Conservation (phyloP, 2,888 invertebrate species). For the Oxystoma pomonae region DNA sequence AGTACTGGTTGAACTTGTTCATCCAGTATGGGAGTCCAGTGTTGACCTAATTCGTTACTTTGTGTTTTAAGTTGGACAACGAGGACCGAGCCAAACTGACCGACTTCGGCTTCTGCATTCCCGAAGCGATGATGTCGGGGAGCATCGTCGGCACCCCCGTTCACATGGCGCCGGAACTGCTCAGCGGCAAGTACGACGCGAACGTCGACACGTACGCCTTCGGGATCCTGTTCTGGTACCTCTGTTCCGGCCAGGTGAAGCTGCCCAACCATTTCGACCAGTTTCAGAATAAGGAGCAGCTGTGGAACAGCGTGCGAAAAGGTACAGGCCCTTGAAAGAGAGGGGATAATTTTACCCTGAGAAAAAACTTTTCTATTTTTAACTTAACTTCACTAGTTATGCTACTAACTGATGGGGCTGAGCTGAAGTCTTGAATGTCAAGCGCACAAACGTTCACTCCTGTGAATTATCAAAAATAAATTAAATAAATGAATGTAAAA, state of each 20-base stretch:
- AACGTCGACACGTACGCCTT: constrained; percentile 88
- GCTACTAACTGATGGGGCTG: too few relatives aligned
- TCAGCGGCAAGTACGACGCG: constrained; percentile 75
- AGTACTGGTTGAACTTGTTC: too few relatives aligned
- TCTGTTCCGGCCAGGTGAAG: constrained; percentile 77
- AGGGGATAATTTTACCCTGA: constrained; percentile 8
- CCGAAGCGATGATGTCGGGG: constrained; percentile 86
- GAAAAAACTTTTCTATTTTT: background rate
- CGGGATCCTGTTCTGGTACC: constrained; percentile 86
- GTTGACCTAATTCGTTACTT: too few relatives aligned
- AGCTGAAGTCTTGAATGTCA: too few relatives aligned
- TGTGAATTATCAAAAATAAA: too few relatives aligned
- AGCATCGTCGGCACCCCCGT: constrained; percentile 86
- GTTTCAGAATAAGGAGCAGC: constrained; percentile 80
- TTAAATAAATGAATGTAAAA: too few relatives aligned
- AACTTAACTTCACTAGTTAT: too few relatives aligned
- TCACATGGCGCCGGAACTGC: constrained; percentile 88
- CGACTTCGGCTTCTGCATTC: constrained; percentile 87
- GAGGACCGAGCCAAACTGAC: constrained; percentile 74
- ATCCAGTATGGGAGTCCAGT: too few relatives aligned
- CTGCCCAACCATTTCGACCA: constrained; percentile 77
- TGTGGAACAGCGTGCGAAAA: constrained; percentile 80
- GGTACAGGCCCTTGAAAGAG: constrained; percentile 55
- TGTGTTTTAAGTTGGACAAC: constrained; percentile 68
- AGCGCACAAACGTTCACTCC: too few relatives aligned